phyloP scores from a whole-genome alignment of 2,113 vertebrate genomes.

The Rhinopithecus roxellana region DNA sequence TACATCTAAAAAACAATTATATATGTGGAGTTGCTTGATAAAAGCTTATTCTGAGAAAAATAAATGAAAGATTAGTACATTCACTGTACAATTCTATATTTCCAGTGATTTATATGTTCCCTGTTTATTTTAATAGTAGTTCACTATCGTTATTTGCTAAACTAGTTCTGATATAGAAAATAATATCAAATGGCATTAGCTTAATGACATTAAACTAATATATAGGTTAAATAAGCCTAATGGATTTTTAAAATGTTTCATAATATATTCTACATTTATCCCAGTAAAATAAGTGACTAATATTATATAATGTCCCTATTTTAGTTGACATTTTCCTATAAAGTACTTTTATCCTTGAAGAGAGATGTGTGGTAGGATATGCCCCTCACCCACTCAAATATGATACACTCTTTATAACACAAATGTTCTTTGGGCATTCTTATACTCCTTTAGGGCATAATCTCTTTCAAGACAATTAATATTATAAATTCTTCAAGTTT shows the following conservation, averaged over 20 bases:
- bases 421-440: not conserved
- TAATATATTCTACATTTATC: slow-evolving; percentile 13
- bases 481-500: not conserved
- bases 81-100: not conserved
- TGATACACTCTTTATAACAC: not conserved
- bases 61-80: not conserved
- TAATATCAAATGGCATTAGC: not conserved
- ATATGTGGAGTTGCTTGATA: not conserved
- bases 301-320: not conserved
- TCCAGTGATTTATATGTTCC: not conserved
- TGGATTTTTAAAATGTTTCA: slow-evolving; percentile 14
- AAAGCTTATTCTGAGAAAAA: slow-evolving; percentile 37
- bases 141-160: slow-evolving; percentile 8
- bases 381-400: not conserved
- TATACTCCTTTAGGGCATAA: not conserved
- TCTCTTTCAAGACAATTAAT: slow-evolving; percentile 41
- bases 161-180: slow-evolving; percentile 16
- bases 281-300: not conserved
- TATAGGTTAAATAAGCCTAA: slow-evolving; percentile 16
- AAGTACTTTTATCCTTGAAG: slow-evolving; percentile 13
- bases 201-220: slow-evolving; percentile 33
- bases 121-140: slow-evolving; percentile 35
- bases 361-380: not conserved
- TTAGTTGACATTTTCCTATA: not conserved
- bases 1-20: not conserved